Evolutionary conservation across 2,888 invertebrate species (phyloP), one percentile per base, ranked within the genome.

Genomic region (Dicranocentrus wangi): DNA sequence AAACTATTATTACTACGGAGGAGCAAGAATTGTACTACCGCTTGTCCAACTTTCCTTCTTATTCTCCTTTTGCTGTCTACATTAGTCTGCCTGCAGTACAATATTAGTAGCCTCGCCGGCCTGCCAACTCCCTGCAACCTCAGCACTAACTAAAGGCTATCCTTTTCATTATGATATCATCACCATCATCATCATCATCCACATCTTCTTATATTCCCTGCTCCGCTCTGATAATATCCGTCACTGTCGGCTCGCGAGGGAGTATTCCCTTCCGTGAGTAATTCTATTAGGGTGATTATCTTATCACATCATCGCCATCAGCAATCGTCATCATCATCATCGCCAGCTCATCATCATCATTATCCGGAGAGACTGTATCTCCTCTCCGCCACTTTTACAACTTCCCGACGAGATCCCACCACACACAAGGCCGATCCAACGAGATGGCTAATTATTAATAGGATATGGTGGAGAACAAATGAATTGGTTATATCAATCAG

Each of bases 201-300:
- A 32, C 43, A 19, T 71, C 60, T 15, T 55, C 7, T 2, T 60
- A 3, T 3, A 55, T 23, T 27, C 23, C 21, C n/a, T n/a, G n/a
- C n/a, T n/a, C n/a, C n/a, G n/a, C n/a, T n/a, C n/a, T n/a, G n/a
- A n/a, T n/a, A n/a, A n/a, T n/a, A n/a, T n/a, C n/a, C n/a, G n/a
- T n/a, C n/a, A n/a, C n/a, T n/a, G n/a, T n/a, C n/a, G n/a, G n/a
- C n/a, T n/a, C n/a, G n/a, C n/a, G n/a, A 47, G 60, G 28, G 28
- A 43, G 55, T 68, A 77, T 69, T 77, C 25, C 69, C 39, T 47
- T 68, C 47, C 76, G 69, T 69, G 69, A 69, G 68, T 69, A 51
- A 66, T 68, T 68, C 32, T 42, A 53, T 21, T 73, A n/a, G n/a
- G n/a, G n/a, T n/a, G n/a, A n/a, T n/a, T n/a, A n/a, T n/a, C n/a